Percentiles rank a stretch among this genome's conserved stretches.
Conservation (phyloP, 1,140 invertebrate genomes). For the Drosophila arizonae region DNA sequence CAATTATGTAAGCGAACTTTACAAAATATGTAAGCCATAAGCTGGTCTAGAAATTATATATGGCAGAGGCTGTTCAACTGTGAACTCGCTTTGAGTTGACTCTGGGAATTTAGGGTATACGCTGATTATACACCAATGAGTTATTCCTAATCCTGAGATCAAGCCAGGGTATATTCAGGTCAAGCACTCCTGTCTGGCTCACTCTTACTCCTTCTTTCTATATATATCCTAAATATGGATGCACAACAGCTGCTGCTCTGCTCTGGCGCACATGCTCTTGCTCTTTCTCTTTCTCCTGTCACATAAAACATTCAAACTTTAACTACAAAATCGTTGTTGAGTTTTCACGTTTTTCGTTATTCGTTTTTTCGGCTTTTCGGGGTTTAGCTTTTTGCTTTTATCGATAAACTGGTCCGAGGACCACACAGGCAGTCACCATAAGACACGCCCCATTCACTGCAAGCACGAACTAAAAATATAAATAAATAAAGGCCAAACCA, state of each 20-base stretch:
- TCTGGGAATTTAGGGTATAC: too few relatives aligned
- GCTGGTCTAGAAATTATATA: too few relatives aligned
- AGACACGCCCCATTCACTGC: constrained; percentile 40
- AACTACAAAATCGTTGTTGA: constrained; percentile 19
- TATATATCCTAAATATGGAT: constrained; percentile 24
- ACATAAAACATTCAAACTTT: constrained; percentile 36
- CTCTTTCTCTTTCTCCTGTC: constrained; percentile 21
- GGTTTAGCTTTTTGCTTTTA: constrained; percentile 24
- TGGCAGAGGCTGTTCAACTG: too few relatives aligned
- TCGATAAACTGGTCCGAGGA: constrained; percentile 44
- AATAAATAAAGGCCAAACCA: constrained; percentile 15
- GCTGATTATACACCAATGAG: too few relatives aligned
- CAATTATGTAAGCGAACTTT: too few relatives aligned
- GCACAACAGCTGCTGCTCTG: neutral
- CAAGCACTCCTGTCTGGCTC: too few relatives aligned
- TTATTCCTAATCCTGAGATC: too few relatives aligned
- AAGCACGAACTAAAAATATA: too few relatives aligned
- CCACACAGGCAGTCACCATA: constrained; percentile 37
- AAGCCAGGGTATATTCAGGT: too few relatives aligned
- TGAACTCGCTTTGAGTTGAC: too few relatives aligned
- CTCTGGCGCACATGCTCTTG: neutral
- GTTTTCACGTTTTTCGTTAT: constrained; percentile 3
- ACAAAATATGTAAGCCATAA: too few relatives aligned
- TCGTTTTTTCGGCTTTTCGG: constrained; percentile 6
- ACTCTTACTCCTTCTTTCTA: too few relatives aligned